Conservation (phyloP, 2,888 invertebrate genomes). For the Eupithecia abbreviata region DNA sequence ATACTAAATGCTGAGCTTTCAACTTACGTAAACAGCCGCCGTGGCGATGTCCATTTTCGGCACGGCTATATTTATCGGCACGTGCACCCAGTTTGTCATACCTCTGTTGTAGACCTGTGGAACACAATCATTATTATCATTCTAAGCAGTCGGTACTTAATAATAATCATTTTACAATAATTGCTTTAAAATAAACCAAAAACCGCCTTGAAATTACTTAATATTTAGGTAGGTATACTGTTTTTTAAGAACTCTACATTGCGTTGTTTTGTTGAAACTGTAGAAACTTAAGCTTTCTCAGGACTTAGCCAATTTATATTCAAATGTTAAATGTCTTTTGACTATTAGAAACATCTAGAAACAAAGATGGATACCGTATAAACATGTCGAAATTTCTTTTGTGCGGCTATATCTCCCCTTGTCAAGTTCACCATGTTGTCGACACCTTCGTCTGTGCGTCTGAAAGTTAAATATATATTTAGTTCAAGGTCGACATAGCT, state of each 20-base stretch:
- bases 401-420: constrained; percentile 41
- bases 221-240: too few relatives aligned
- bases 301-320: neutral
- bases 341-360: neutral
- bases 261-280: too few relatives aligned
- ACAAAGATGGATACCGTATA: constrained; percentile 48
- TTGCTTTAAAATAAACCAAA: too few relatives aligned
- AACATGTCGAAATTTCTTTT: constrained; percentile 51
- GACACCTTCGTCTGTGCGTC: constrained; percentile 49
- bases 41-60: constrained; percentile 40
- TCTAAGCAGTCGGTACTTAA: too few relatives aligned
- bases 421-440: constrained; percentile 45
- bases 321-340: neutral
- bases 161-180: too few relatives aligned
- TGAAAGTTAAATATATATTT: constrained; percentile 35
- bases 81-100: constrained; percentile 49
- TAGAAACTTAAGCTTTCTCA: neutral
- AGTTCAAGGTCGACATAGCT: neutral
- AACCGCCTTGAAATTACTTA: too few relatives aligned
- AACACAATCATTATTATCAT: neutral
- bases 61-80: constrained; percentile 41
- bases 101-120: constrained; percentile 58
- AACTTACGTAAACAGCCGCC: constrained; percentile 36
- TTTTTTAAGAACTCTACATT: neutral
- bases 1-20: neutral